These are phyloP conservation scores for Oligia fasciuncula DNA, from an alignment of 2,888 invertebrate species.

Conservation along the genomic window DNA sequence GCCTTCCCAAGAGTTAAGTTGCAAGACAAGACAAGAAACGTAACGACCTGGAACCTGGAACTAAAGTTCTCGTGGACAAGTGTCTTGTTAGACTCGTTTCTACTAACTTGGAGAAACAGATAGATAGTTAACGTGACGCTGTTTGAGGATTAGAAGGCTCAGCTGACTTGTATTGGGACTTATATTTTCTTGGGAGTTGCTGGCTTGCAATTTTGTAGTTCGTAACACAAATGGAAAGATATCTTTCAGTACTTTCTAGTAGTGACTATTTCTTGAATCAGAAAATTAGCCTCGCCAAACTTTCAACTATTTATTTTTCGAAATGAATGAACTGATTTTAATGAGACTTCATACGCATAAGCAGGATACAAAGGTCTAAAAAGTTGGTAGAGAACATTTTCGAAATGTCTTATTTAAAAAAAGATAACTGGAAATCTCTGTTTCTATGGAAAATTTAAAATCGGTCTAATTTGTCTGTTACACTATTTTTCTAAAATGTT, in stretches of 20 bases:
- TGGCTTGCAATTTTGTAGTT: slow-evolving; percentile 20
- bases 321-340: no score
- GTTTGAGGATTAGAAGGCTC: slow-evolving; percentile 56
- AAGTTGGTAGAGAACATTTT: no score
- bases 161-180: slow-evolving; percentile 41
- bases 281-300: neutral
- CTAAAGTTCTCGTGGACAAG: slow-evolving; percentile 62
- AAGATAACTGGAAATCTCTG: no score
- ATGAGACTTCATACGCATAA: no score
- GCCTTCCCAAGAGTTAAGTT: slow-evolving; percentile 55
- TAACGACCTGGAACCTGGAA: slow-evolving; percentile 67
- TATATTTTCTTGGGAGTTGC: slow-evolving; percentile 45
- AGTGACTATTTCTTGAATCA: neutral
- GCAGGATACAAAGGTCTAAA: no score
- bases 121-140: slow-evolving; percentile 66
- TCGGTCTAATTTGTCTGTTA: no score
- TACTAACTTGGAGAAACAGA: slow-evolving; percentile 65
- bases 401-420: no score
- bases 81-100: slow-evolving; percentile 71
- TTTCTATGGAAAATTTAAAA: no score
- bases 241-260: neutral
- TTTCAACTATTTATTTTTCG: no score
- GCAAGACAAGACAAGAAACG: slow-evolving; percentile 65
- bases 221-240: neutral
- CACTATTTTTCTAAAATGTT: no score